Evolutionary conservation across 2,888 invertebrate genomes (phyloP).

Genomic region (Abscondita cerata): DNA sequence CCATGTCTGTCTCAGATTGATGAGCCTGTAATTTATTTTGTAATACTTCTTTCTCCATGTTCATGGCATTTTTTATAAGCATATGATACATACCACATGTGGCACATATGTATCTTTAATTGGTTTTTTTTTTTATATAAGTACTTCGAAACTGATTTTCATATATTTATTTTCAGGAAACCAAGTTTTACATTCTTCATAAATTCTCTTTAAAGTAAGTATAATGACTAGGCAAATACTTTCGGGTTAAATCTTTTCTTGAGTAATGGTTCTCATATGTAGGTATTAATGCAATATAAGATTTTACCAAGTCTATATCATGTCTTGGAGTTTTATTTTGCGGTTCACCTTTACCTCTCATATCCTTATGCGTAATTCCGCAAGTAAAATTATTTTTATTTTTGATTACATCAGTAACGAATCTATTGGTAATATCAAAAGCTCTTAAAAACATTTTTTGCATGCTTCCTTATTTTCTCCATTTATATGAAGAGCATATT

Average conservation of each 20-base stretch:
- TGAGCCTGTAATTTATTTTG: not conserved
- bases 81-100: not conserved
- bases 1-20: not conserved
- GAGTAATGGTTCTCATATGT: not conserved
- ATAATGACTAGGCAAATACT: constrained; percentile 1
- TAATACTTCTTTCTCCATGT: not conserved
- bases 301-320: not conserved
- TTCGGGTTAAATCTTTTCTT: not conserved
- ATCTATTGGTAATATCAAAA: not conserved
- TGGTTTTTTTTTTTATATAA: not conserved
- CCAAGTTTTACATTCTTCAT: not conserved
- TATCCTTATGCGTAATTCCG: not conserved
- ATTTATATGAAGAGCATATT: not conserved
- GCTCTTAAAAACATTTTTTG: not conserved
- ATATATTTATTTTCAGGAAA: not conserved
- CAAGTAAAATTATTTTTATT: not conserved
- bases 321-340: not conserved
- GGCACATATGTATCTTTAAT: not conserved
- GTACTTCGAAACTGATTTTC: not conserved
- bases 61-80: not conserved
- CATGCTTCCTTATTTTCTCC: not conserved
- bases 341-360: not conserved
- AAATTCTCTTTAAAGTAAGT: not conserved
- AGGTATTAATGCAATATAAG: not conserved
- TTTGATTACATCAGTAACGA: not conserved